phyloP scores from a whole-genome alignment of 2,888 invertebrate genomes.

The Sinelater perroti region DNA sequence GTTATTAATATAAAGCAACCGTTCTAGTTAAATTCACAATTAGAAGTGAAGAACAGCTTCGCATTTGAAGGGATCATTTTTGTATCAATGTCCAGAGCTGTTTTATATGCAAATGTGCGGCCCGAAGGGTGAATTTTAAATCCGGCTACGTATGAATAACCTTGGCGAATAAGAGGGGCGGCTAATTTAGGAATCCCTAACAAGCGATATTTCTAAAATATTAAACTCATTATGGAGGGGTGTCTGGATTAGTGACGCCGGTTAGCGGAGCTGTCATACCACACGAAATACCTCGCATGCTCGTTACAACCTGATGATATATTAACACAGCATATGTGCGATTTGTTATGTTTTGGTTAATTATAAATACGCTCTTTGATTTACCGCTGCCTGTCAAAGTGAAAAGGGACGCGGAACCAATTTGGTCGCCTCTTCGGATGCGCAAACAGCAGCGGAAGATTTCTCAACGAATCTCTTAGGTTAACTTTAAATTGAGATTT shows the following conservation, averaged over 20 bases:
- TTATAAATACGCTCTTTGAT: conserved; percentile 42
- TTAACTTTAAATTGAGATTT: no score
- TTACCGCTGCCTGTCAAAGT: conserved; percentile 23
- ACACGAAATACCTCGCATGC: conserved; percentile 39
- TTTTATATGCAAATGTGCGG: not conserved
- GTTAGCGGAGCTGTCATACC: conserved; percentile 40
- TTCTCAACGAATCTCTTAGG: no score
- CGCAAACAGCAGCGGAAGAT: no score
- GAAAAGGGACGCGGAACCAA: not conserved
- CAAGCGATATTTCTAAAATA: conserved; percentile 36
- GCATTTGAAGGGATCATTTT: no score
- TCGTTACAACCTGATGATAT: conserved; percentile 43
- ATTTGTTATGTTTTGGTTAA: conserved; percentile 50
- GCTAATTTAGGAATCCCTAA: conserved; percentile 20
- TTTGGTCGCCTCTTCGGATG: not conserved
- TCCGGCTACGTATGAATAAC: not conserved
- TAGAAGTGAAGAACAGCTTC: no score
- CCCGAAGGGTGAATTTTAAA: not conserved
- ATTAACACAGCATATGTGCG: conserved; percentile 49
- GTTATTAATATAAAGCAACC: no score
- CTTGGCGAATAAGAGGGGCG: conserved; percentile 16
- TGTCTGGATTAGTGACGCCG: conserved; percentile 40
- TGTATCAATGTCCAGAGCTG: not conserved
- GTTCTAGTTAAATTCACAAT: no score
- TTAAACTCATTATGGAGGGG: conserved; percentile 42